phyloP scores from a whole-genome alignment of 1,140 invertebrate genomes.

The Solenopsis invicta region DNA sequence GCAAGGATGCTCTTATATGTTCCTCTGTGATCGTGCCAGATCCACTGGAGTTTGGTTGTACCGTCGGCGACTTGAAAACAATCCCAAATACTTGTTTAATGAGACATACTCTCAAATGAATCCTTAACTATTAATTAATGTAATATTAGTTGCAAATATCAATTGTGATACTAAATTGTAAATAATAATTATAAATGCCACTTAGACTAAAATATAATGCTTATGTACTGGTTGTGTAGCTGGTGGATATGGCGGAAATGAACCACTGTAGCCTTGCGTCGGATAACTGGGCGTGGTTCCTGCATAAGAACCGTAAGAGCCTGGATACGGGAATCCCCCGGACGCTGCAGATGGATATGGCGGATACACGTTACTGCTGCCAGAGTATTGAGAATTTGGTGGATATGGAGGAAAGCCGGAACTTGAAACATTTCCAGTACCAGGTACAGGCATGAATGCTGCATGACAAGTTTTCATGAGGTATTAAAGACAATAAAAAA shows the following conservation, averaged over 20 bases:
- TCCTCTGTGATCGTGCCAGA: constrained; percentile 97
- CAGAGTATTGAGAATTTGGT: constrained; percentile 77
- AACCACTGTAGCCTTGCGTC: constrained; percentile 79
- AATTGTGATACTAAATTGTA: neutral
- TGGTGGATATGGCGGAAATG: constrained; percentile 78
- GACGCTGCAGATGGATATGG: constrained; percentile 84
- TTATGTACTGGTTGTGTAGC: constrained; percentile 79
- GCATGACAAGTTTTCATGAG: constrained; percentile 48
- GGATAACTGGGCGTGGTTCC: constrained; percentile 77
- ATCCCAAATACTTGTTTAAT: constrained; percentile 28
- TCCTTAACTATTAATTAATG: neutral
- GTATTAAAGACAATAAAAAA: neutral
- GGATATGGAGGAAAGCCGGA: constrained; percentile 80
- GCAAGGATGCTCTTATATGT: constrained; percentile 96
- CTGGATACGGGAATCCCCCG: constrained; percentile 82
- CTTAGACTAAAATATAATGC: constrained; percentile 38
- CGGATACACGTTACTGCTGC: constrained; percentile 77
- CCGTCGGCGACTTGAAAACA: constrained; percentile 83
- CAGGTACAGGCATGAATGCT: constrained; percentile 90
- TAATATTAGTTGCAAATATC: neutral
- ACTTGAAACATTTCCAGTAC: constrained; percentile 77
- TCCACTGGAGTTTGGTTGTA: constrained; percentile 85
- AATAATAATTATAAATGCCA: neutral
- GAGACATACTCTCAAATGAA: neutral
- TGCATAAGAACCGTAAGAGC: constrained; percentile 77